Conservation (phyloP, 1,140 invertebrate genomes). For the Parapsyche elsis region DNA sequence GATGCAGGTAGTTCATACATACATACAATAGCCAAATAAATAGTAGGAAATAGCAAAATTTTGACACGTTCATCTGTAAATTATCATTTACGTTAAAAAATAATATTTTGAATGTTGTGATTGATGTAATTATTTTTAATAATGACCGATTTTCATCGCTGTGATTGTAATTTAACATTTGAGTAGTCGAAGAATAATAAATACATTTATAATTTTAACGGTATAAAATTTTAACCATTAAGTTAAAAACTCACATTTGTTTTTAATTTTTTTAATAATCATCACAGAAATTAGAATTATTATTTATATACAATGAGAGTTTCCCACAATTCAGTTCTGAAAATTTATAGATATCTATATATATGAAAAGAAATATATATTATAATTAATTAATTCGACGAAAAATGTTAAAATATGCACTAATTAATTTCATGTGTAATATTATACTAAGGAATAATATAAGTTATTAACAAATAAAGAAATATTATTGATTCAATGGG, state of each 20-base stretch:
- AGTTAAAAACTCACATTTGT: neutral
- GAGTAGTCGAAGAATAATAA: slow-evolving; percentile 22
- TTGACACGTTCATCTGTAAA: slow-evolving; percentile 22
- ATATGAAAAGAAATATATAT: slow-evolving; percentile 33
- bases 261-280: neutral
- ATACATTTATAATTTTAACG: slow-evolving; percentile 10
- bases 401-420: slow-evolving; percentile 53
- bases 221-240: neutral
- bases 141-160: slow-evolving; percentile 40
- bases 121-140: slow-evolving; percentile 45
- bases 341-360: neutral
- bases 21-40: slow-evolving; percentile 15
- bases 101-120: slow-evolving; percentile 50
- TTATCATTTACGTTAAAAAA: slow-evolving; percentile 18
- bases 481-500: slow-evolving; percentile 53
- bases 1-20: slow-evolving; percentile 1
- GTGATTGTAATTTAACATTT: slow-evolving; percentile 43
- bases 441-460: slow-evolving; percentile 52
- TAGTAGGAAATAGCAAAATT: slow-evolving; percentile 25
- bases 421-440: slow-evolving; percentile 55
- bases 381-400: slow-evolving; percentile 45
- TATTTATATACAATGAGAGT: neutral
- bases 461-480: slow-evolving; percentile 55
- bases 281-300: neutral
- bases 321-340: neutral